A percentile compares a stretch with the other conserved stretches of the same genome.
Conservation (phyloP, 37 sponge, comb jelly and placozoan genomes). For the Aplysina aerophoba region DNA sequence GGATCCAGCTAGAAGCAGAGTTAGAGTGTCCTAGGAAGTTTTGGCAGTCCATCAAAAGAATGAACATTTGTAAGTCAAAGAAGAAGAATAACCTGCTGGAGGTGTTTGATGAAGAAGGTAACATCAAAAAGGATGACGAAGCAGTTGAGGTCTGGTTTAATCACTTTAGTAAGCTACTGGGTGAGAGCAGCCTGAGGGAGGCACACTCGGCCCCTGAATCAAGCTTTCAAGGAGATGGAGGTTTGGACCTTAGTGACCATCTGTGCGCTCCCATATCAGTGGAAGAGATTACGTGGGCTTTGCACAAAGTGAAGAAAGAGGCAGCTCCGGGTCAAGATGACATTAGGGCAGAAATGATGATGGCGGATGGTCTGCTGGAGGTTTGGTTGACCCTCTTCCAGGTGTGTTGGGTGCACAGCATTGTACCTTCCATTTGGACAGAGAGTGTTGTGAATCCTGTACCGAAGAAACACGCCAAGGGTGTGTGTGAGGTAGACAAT, state of each 20-base stretch:
- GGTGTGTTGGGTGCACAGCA: too few relatives aligned
- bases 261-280: neutral
- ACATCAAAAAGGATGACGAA: neutral
- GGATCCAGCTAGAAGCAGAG: neutral
- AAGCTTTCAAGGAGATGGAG: neutral
- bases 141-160: neutral
- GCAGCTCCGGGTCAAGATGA: neutral
- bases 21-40: neutral
- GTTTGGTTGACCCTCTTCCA: neutral
- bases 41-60: neutral
- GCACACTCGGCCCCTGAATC: neutral
- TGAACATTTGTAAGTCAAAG: neutral
- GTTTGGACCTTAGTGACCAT: neutral
- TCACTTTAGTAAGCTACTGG: neutral
- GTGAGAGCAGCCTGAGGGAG: conserved; percentile 2
- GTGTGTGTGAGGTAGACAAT: too few relatives aligned
- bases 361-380: neutral
- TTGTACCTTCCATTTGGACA: too few relatives aligned
- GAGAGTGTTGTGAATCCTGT: too few relatives aligned
- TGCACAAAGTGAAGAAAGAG: neutral
- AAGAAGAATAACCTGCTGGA: neutral
- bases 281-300: neutral
- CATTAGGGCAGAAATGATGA: neutral
- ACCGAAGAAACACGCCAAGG: too few relatives aligned
- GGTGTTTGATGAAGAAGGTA: neutral